A percentile compares a stretch with the other conserved stretches of the same genome.
phyloP scores from a whole-genome alignment of 2,888 invertebrate species.

The Eristalis intricaria region DNA sequence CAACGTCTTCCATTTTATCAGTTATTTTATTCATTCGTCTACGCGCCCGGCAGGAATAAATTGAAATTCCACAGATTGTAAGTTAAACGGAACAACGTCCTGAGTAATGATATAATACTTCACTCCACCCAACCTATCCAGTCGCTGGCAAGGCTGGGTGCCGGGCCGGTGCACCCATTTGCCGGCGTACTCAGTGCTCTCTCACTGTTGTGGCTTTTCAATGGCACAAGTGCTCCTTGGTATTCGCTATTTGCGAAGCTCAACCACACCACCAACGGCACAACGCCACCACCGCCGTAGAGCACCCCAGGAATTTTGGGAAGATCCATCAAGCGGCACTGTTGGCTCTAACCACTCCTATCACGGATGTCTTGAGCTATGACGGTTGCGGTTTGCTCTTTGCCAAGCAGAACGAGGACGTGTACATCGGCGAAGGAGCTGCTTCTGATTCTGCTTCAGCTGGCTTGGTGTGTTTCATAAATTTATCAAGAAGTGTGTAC shows the following conservation, averaged over 20 bases:
- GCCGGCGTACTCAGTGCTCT: not conserved
- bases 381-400: slow-evolving; percentile 68
- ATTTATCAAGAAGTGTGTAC: slow-evolving; percentile 36
- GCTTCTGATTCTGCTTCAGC: not conserved
- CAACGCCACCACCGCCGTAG: not conserved
- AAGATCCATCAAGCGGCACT: slow-evolving; percentile 57
- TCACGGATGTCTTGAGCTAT: slow-evolving; percentile 69
- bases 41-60: slow-evolving; percentile 40
- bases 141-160: not conserved
- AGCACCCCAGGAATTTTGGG: slow-evolving; percentile 39
- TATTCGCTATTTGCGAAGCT: slow-evolving; percentile 51
- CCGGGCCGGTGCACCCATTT: slow-evolving; percentile 39
- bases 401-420: slow-evolving; percentile 39
- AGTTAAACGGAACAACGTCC: slow-evolving; percentile 41
- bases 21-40: slow-evolving; percentile 65
- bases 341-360: slow-evolving; percentile 51
- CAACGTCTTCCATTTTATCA: slow-evolving; percentile 50
- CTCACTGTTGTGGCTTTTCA: slow-evolving; percentile 64
- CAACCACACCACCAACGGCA: slow-evolving; percentile 18
- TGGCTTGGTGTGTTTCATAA: slow-evolving; percentile 41
- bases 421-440: slow-evolving; percentile 26
- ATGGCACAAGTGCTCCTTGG: slow-evolving; percentile 55
- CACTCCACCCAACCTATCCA: slow-evolving; percentile 19
- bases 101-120: slow-evolving; percentile 66
- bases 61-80: slow-evolving; percentile 69